Conservation (phyloP, 2,797 vertebrate genomes). For the Emydoidea blandingii region DNA sequence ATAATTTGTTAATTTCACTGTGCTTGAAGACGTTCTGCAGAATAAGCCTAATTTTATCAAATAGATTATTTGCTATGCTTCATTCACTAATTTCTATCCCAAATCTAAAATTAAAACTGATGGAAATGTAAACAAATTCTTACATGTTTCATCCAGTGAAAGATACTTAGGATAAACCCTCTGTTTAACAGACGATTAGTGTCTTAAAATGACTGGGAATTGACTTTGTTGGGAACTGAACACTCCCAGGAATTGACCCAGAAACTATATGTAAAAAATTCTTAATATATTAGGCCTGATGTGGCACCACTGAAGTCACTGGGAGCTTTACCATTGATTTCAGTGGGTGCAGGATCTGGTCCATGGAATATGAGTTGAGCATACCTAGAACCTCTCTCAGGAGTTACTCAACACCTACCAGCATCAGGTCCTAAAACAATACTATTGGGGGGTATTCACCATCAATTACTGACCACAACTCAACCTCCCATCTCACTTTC, state of each 20-base stretch:
- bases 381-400: background rate
- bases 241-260: background rate
- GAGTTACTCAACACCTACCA: background rate
- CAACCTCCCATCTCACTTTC: background rate
- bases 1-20: background rate
- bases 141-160: background rate
- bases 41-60: background rate
- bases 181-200: fast-evolving
- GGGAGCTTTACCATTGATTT: background rate
- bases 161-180: background rate
- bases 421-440: background rate
- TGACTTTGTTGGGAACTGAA: background rate
- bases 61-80: background rate
- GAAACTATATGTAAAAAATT: background rate
- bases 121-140: background rate
- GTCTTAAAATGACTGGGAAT: background rate
- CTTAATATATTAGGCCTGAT: background rate
- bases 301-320: background rate
- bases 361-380: background rate
- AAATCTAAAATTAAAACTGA: background rate
- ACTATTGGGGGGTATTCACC: background rate
- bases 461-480: background rate
- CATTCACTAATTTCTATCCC: background rate
- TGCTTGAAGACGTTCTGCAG: background rate
- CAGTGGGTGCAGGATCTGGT: background rate